Evolutionary conservation across 2,113 vertebrate species (phyloP).

Genomic region (Aythya baeri): DNA sequence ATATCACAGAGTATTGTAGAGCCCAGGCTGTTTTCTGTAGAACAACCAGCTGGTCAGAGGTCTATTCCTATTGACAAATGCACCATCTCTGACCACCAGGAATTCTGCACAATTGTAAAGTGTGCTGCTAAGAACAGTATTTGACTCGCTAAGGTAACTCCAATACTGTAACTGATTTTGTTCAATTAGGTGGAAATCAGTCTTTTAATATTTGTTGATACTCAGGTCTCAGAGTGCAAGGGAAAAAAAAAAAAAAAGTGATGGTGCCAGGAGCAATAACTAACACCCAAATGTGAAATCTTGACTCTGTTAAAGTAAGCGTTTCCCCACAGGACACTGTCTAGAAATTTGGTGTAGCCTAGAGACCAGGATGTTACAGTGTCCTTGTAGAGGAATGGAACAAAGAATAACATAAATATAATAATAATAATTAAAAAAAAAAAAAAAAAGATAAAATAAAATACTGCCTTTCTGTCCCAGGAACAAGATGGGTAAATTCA

Average conservation of each 20-base stretch:
- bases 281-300: background rate
- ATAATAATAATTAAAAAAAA: background rate
- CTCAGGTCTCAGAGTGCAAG: accelerated
- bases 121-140: background rate
- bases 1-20: background rate
- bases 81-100: background rate
- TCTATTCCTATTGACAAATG: background rate
- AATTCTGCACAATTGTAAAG: background rate
- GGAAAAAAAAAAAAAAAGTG: too few species aligned
- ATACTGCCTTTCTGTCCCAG: background rate
- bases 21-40: background rate
- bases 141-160: background rate
- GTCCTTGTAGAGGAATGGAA: background rate
- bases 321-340: accelerated
- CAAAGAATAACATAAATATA: background rate
- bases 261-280: background rate
- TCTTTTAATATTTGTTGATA: background rate
- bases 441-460: background rate
- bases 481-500: background rate
- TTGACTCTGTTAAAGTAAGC: background rate
- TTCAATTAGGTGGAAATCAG: background rate
- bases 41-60: background rate
- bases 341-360: background rate
- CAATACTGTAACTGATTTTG: background rate
- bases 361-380: background rate